These are phyloP conservation scores for Gallinago nigripennis DNA, from an alignment of 2,797 vertebrate genomes.

Conservation along the genomic window DNA sequence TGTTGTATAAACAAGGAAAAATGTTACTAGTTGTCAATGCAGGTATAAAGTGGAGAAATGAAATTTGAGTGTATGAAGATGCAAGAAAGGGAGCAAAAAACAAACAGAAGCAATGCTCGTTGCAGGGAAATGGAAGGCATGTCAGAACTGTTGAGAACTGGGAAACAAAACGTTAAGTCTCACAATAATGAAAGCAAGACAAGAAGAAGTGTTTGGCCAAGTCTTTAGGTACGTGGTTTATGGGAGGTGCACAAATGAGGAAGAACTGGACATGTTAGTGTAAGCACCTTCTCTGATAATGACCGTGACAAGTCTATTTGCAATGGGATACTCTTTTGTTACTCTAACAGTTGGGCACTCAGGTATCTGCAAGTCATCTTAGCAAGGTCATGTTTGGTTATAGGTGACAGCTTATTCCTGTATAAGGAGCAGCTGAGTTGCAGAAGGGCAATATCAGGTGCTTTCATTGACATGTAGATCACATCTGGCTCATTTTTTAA, in stretches of 20 bases:
- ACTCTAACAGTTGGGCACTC: background rate
- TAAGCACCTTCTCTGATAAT: background rate
- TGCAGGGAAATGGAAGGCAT: background rate
- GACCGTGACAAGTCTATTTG: background rate
- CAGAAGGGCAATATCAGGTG: background rate
- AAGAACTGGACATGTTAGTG: background rate
- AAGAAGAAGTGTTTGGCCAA: background rate
- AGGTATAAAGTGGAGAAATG: background rate
- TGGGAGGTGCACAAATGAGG: background rate
- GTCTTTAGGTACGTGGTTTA: background rate
- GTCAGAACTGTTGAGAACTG: background rate
- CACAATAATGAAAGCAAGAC: background rate
- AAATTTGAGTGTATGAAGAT: background rate
- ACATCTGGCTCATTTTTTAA: background rate
- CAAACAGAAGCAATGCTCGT: fast-evolving
- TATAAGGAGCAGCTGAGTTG: background rate
- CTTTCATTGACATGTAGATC: background rate
- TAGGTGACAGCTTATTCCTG: background rate
- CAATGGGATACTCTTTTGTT: background rate
- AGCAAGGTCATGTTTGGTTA: background rate
- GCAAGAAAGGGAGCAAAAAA: fast-evolving
- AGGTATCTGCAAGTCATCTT: background rate
- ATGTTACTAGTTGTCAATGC: background rate
- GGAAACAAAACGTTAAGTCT: background rate
- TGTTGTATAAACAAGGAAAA: background rate